phyloP scores from a whole-genome alignment of 1,140 invertebrate species.

The Microplitis mediator region DNA sequence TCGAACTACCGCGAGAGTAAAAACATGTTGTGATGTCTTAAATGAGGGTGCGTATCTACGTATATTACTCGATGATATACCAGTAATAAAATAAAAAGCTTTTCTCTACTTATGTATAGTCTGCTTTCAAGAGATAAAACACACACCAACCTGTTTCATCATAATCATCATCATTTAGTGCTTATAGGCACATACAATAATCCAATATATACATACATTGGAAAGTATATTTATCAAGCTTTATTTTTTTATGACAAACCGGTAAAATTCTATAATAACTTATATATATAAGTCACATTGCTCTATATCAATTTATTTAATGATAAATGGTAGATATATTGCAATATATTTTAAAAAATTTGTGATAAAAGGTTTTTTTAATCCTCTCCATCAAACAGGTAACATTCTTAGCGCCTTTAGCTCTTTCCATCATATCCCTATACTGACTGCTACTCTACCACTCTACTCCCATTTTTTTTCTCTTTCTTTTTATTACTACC shows the following conservation, averaged over 20 bases:
- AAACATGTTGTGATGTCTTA: slow-evolving; percentile 41
- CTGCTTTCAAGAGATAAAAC: slow-evolving; percentile 33
- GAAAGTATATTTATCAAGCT: no score
- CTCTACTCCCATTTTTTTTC: slow-evolving; percentile 26
- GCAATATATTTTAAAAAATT: no score
- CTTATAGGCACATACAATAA: no score
- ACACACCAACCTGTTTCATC: background rate
- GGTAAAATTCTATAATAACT: no score
- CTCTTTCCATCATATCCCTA: slow-evolving; percentile 1
- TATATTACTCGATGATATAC: slow-evolving; percentile 51
- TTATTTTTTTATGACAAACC: no score
- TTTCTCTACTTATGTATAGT: slow-evolving; percentile 25
- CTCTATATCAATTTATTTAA: background rate
- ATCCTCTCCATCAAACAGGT: slow-evolving; percentile 49
- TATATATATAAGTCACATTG: no score
- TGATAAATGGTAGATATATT: no score
- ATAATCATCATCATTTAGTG: background rate
- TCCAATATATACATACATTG: no score
- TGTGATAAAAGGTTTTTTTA: slow-evolving; percentile 30
- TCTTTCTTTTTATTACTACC: slow-evolving; percentile 7
- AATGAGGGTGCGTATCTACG: slow-evolving; percentile 49
- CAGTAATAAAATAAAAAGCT: slow-evolving; percentile 57
- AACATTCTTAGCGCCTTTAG: slow-evolving; percentile 39
- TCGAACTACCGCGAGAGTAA: no score
- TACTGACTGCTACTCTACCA: background rate